Conservation (phyloP, 2,113 vertebrate genomes). For the Cryptoleucopteryx plumbea region DNA sequence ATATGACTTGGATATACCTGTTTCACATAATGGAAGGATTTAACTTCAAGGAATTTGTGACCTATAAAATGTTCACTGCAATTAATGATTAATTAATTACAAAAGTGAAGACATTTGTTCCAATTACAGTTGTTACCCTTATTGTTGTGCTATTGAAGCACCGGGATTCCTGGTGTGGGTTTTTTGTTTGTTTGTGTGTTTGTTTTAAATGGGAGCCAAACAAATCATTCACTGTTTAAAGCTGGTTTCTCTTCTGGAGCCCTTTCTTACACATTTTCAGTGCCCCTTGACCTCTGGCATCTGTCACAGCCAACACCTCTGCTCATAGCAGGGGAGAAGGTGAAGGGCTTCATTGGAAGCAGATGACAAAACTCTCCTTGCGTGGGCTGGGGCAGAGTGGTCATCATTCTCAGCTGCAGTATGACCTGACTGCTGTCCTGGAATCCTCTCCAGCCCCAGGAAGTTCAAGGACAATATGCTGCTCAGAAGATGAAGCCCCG, state of each 20-base stretch:
- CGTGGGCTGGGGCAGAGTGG: neutral
- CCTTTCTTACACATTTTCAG: neutral
- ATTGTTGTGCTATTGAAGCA: neutral
- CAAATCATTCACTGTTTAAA: neutral
- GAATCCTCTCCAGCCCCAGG: neutral
- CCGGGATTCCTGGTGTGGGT: neutral
- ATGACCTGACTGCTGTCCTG: neutral
- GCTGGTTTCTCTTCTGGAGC: neutral
- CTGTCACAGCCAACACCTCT: neutral
- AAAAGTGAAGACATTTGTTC: neutral
- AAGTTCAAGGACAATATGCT: neutral
- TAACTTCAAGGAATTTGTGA: neutral
- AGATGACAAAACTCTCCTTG: neutral
- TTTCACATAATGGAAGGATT: conserved; percentile 1
- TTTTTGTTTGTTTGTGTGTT: too few relatives aligned
- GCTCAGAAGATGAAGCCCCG: neutral
- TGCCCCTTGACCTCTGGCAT: neutral
- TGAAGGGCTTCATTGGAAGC: neutral
- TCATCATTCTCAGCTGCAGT: neutral
- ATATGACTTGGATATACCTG: neutral
- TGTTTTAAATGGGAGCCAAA: neutral
- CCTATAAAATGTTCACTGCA: conserved; percentile 26
- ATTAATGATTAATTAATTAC: conserved; percentile 9
- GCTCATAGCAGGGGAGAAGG: neutral
- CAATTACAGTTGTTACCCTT: neutral